These are phyloP conservation scores for Drosophila orena DNA, from an alignment of 1,140 invertebrate species.

Conservation along the genomic window DNA sequence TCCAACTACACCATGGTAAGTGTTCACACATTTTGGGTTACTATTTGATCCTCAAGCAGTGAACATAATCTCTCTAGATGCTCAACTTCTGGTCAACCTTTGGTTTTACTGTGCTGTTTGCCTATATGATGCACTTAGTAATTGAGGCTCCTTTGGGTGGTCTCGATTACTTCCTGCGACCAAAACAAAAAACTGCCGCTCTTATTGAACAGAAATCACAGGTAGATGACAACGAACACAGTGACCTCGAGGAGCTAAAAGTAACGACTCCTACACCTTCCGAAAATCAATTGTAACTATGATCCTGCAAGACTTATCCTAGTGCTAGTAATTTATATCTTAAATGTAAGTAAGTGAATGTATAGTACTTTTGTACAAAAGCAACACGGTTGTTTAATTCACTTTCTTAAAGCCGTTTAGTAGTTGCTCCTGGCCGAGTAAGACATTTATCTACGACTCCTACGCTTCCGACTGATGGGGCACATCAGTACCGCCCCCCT, in stretches of 20 bases:
- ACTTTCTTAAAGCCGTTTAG: conserved; percentile 1
- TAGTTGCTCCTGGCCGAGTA: conserved; percentile 40
- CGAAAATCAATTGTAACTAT: neutral
- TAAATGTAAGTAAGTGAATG: conserved; percentile 1
- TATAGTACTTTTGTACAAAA: neutral
- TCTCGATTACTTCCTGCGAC: conserved; percentile 12
- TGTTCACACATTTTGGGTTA: neutral
- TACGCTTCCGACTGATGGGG: conserved; percentile 47
- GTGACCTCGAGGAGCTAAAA: neutral
- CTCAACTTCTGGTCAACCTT: conserved; percentile 41
- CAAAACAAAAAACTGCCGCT: neutral
- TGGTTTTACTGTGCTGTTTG: conserved; percentile 23
- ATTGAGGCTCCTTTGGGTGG: conserved; percentile 46
- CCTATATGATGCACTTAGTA: conserved; percentile 27
- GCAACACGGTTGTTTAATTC: neutral
- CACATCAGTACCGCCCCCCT: neutral
- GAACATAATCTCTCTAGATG: conserved; percentile 10
- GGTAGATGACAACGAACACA: neutral
- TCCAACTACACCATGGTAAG: conserved; percentile 56
- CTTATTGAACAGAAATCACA: neutral
- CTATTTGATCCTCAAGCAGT: neutral
- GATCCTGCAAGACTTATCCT: too few species aligned
- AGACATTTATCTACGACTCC: conserved; percentile 72
- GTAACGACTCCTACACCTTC: neutral
- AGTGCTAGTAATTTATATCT: neutral